Evolutionary conservation across 37 sponge, comb jelly and placozoan genomes (phyloP), one percentile per base, ranked within the genome.

Genomic region (Mnemiopsis leidyi): DNA sequence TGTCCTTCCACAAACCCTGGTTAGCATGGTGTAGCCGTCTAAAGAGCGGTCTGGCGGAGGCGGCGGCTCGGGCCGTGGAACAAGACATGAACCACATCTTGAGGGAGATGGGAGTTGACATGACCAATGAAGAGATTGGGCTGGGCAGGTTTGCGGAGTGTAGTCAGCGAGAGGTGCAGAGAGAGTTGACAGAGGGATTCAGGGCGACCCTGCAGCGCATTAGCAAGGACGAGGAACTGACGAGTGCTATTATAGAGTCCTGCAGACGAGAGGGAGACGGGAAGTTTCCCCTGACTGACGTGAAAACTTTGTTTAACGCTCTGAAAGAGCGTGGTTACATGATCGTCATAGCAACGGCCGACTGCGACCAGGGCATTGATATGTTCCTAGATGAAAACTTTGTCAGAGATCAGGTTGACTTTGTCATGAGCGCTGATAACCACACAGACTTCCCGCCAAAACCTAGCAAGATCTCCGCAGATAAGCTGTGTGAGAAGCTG

Each of bases 141-240:
- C n/a, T 69, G n/a, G 73, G 73, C 7, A 25, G 24, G 73, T 69
- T 69, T 25, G 73, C 73, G 73, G 73, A 69, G n/a, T 21, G 73
- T 3, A 28, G 73, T 25, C 29, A 28, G 2, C 28, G 28, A 21
- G 29, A 21, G 24, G 73, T 69, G 2, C 73, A 3, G 24, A 25
- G 21, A 25, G 29, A 25, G 2, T 3, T 69, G 2, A 69, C 24
- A 69, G 28, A 69, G 21, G 29, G 28, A 25, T 69, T 28, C n/a
- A 25, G 3, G 23, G 24, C 73, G n/a, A 28, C 73, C 21, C 73
- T 69, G n/a, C 28, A 69, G n/a, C 24, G 29, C 28, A 69, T 69
- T 3, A 21, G 24, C 3, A 25, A 69, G 28, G 73, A 69, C 73
- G n/a, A 5, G 24, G 73, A 28, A 1, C 29, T 69, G 73, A 28